These are phyloP conservation scores for Chunga burmeisteri DNA, from an alignment of 2,113 vertebrate species.

Conservation along the genomic window DNA sequence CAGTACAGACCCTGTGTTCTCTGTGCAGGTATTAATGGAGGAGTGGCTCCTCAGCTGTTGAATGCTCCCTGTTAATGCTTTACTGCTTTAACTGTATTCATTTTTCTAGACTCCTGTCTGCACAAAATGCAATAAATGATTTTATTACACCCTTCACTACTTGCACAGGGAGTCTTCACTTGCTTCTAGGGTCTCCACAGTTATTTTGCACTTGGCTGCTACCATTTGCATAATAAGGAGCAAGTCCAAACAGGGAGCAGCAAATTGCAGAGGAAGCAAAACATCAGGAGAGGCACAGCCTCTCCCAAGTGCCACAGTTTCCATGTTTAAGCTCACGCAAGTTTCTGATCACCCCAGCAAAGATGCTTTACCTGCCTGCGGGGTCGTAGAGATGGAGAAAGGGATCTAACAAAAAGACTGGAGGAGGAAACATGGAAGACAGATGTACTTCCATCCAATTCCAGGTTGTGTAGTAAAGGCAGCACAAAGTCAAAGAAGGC, in stretches of 20 bases:
- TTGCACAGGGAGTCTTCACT: not conserved
- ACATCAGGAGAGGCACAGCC: not conserved
- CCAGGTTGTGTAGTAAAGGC: too few species aligned
- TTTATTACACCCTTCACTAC: slow-evolving; percentile 90
- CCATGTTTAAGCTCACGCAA: not conserved
- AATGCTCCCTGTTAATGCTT: slow-evolving; percentile 96
- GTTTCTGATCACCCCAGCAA: not conserved
- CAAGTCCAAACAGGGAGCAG: not conserved
- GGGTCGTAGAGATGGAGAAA: not conserved
- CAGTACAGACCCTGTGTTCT: slow-evolving; percentile 81
- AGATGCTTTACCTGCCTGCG: not conserved
- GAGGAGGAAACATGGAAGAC: not conserved
- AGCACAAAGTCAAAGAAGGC: fast-evolving
- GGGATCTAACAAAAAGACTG: too few species aligned
- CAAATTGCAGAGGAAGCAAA: not conserved
- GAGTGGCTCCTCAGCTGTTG: slow-evolving; percentile 89
- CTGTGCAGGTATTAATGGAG: slow-evolving; percentile 80
- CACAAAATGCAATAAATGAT: slow-evolving; percentile 99
- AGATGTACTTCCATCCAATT: not conserved
- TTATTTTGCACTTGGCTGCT: not conserved
- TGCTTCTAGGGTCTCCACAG: not conserved
- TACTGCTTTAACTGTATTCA: slow-evolving; percentile 89
- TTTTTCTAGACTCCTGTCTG: slow-evolving; percentile 98
- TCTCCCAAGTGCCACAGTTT: not conserved
- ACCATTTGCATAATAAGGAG: not conserved